Conservation (phyloP, 2,888 invertebrate genomes). For the Teinopalpus imperialis region DNA sequence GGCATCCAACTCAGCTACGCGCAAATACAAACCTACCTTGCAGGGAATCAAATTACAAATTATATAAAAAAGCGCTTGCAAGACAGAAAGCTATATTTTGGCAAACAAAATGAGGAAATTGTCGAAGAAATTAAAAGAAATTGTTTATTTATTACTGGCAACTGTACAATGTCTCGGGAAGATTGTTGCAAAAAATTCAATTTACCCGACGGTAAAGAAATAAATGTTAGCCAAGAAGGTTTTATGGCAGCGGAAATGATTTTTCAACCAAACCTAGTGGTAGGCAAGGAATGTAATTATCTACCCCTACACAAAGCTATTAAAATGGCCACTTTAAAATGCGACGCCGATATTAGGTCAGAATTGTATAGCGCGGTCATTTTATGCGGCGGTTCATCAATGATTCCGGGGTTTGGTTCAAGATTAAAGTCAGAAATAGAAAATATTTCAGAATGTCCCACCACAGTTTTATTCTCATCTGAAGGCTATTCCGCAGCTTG, state of each 20-base stretch:
- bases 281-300: conserved; percentile 32
- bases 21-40: conserved; percentile 48
- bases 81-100: conserved; percentile 37
- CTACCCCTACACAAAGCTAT: conserved; percentile 50
- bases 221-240: conserved; percentile 52
- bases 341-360: conserved; percentile 49
- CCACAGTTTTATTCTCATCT: conserved; percentile 41
- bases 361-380: conserved; percentile 49
- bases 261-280: conserved; percentile 52
- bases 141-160: conserved; percentile 43
- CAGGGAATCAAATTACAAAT: conserved; percentile 43
- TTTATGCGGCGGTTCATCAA: conserved; percentile 54
- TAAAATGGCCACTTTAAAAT: conserved; percentile 43
- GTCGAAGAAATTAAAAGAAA: conserved; percentile 45
- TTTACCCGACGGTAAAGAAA: conserved; percentile 45
- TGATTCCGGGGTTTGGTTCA: conserved; percentile 48
- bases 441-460: conserved; percentile 33
- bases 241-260: conserved; percentile 53
- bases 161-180: conserved; percentile 36
- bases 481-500: conserved; percentile 56
- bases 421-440: conserved; percentile 50
- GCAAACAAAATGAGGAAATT: conserved; percentile 30
- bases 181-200: conserved; percentile 37
- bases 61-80: conserved; percentile 43
- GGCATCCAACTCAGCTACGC: conserved; percentile 57